phyloP scores from a whole-genome alignment of 2,888 invertebrate genomes.

The Acanthosepion pharaonis region DNA sequence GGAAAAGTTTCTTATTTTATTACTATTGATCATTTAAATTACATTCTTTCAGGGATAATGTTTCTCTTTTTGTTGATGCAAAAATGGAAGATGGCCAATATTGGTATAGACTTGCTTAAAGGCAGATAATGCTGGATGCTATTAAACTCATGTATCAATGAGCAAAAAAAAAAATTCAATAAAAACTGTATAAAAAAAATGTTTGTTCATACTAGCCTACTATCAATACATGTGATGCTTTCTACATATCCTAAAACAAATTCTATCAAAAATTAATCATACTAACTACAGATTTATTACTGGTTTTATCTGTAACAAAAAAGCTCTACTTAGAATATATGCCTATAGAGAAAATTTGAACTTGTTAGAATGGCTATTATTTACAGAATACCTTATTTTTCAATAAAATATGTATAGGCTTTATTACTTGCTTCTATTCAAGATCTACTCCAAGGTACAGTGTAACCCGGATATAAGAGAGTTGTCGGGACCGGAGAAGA shows the following conservation, averaged over 20 bases:
- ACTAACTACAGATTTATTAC: not conserved
- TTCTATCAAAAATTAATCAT: not conserved
- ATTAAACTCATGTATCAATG: not conserved
- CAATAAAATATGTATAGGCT: no score
- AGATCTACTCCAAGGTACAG: no score
- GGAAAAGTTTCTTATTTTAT: not conserved
- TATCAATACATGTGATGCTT: no score
- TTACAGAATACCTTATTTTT: no score
- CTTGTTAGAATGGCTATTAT: no score
- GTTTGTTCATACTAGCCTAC: not conserved
- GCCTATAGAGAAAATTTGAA: no score
- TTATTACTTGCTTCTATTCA: no score
- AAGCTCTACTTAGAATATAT: no score
- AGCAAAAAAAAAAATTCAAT: not conserved
- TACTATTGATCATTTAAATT: constrained; percentile 25
- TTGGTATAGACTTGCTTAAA: not conserved
- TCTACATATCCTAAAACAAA: no score
- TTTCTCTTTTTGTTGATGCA: not conserved
- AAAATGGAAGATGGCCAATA: not conserved
- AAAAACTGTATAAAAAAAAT: not conserved
- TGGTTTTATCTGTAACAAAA: not conserved
- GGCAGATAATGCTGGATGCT: not conserved
- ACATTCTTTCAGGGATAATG: not conserved
- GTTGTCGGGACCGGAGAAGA: no score
- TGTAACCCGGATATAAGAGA: no score